These are phyloP conservation scores for Drosophila pruinosa DNA, from an alignment of 1,140 invertebrate genomes.

Conservation along the genomic window DNA sequence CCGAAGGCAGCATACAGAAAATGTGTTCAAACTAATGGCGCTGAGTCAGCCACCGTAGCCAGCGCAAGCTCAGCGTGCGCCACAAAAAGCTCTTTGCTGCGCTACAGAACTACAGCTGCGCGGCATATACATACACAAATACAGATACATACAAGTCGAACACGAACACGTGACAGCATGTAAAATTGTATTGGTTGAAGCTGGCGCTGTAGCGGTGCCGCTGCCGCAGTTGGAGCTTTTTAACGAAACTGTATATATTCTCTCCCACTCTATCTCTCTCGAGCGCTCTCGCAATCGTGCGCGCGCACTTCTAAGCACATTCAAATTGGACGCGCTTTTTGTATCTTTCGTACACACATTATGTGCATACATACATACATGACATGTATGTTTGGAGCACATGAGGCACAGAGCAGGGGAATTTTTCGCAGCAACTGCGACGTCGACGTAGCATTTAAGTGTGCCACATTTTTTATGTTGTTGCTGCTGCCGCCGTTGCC, in stretches of 20 bases:
- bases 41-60: constrained; percentile 58
- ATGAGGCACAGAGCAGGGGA: constrained; percentile 43
- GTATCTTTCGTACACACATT: constrained; percentile 61
- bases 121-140: constrained; percentile 33
- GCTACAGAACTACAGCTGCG: constrained; percentile 12
- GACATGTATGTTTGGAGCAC: neutral
- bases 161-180: constrained; percentile 60
- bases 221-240: constrained; percentile 58
- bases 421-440: constrained; percentile 66
- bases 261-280: constrained; percentile 23
- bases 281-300: constrained; percentile 34
- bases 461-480: constrained; percentile 72
- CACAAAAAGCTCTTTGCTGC: constrained; percentile 36
- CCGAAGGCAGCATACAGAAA: constrained; percentile 60
- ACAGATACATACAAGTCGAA: constrained; percentile 34
- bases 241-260: constrained; percentile 59
- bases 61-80: constrained; percentile 24
- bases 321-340: constrained; percentile 69
- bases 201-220: constrained; percentile 15
- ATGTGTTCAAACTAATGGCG: constrained; percentile 71
- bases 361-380: constrained; percentile 16
- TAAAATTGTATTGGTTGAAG: constrained; percentile 20
- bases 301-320: constrained; percentile 72
- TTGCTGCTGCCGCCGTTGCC: constrained; percentile 22
- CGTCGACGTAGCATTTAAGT: constrained; percentile 59